These are phyloP conservation scores for Gobionotothen gibberifrons DNA, from an alignment of 2,797 vertebrate genomes.

Conservation along the genomic window DNA sequence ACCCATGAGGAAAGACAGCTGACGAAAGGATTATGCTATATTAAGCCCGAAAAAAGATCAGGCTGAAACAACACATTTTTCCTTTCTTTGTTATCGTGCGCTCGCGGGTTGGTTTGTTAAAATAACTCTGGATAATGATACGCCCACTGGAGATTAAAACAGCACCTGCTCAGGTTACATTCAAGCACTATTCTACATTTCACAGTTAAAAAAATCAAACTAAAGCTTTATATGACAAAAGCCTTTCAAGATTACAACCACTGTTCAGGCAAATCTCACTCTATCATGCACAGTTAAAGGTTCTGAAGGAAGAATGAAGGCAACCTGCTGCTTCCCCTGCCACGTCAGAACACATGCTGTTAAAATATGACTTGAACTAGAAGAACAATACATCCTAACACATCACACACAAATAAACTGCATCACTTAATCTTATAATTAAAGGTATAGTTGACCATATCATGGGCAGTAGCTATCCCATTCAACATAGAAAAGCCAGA, in stretches of 20 bases:
- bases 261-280: neutral
- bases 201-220: constrained; percentile 10
- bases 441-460: neutral
- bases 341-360: neutral
- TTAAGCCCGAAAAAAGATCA: constrained; percentile 41
- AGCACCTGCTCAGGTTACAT: constrained; percentile 37
- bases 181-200: constrained; percentile 12
- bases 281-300: neutral
- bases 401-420: neutral
- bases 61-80: constrained; percentile 47
- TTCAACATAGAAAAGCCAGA: neutral
- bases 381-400: neutral
- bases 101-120: constrained; percentile 14
- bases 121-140: constrained; percentile 36
- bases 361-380: neutral
- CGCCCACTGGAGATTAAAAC: constrained; percentile 15
- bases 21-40: constrained; percentile 59
- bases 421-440: neutral
- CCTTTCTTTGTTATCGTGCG: constrained; percentile 34
- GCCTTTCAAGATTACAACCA: constrained; percentile 16
- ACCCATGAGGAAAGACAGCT: constrained; percentile 63
- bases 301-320: neutral
- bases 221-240: constrained; percentile 11
- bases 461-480: neutral
- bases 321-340: constrained; percentile 7